Evolutionary conservation across 2,888 invertebrate genomes (phyloP), one percentile per base, ranked within the genome.

Genomic region (Brassicogethes aeneus): DNA sequence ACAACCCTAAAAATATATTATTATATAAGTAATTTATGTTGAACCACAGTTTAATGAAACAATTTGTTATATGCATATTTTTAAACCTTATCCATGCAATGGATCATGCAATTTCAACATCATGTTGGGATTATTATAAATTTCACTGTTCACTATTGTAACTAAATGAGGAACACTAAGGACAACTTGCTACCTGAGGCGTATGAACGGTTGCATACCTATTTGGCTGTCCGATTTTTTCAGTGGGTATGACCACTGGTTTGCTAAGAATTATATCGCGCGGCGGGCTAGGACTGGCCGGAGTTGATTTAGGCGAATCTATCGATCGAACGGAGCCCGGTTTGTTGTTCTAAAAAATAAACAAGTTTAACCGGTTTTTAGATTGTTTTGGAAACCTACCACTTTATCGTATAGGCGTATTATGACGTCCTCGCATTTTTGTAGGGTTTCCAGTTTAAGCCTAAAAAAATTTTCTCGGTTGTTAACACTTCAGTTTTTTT

Each of bases 381-480:
- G 10, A 12, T 37, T 37, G 16, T 16, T 23, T 17, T 17, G 15
- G 10, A 10, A 12, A 31, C 62, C 61, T 67, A 80, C 82, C 75
- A 80, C 77, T 73, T 79, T 82, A 34, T 73, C 70, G 53, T 78
- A 75, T 47, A 83, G 70, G 64, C 80, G 82, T 40, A 76, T 64
- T 23, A 23, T 68, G 42, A 83, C 80, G 59, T 77, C 77, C 66
- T 83, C 82, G 61, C 82, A 82, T 66, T 79, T 79, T 15, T 73
- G 66, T 36, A 83, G 63, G 38, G 81, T 82, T 51, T 80, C 79
- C 64, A 79, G 71, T 68, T 79, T 81, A 68, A 82, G 73, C 60
- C 82, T 83, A 64, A 39, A 55, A 45, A 15, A 37, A n/a, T n/a
- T n/a, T n/a, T n/a, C n/a, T n/a, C n/a, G n/a, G n/a, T n/a, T n/a